Percentiles rank a stretch among this genome's conserved stretches.
Conservation (phyloP, 2,888 invertebrate species). For the Pseudococcus jackbeardsleyi region DNA sequence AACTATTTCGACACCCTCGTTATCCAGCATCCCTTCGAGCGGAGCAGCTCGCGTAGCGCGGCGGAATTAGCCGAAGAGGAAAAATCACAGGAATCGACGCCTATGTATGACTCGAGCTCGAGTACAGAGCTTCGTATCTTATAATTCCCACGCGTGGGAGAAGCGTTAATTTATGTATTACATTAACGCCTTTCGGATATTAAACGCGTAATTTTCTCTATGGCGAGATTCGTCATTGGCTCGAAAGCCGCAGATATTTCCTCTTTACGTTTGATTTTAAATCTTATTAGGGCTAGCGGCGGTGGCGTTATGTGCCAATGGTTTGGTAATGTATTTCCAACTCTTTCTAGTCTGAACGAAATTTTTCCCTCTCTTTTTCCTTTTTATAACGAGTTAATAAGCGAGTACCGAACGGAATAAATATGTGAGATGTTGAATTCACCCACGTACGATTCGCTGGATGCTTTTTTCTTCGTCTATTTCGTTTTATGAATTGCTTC, state of each 20-base stretch:
- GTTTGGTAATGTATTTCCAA: not conserved
- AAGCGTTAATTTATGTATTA: slow-evolving; percentile 46
- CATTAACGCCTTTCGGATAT: slow-evolving; percentile 46
- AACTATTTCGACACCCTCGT: slow-evolving; percentile 6
- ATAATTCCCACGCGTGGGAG: slow-evolving; percentile 42
- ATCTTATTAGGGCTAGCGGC: not conserved
- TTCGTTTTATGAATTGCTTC: not conserved
- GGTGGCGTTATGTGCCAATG: slow-evolving; percentile 23
- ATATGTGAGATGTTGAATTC: not conserved
- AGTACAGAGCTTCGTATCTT: not conserved
- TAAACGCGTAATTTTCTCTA: slow-evolving; percentile 24
- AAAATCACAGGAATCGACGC: not conserved
- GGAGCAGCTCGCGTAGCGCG: not conserved
- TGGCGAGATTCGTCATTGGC: not conserved
- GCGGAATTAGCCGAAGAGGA: not conserved
- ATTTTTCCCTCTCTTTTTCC: not conserved
- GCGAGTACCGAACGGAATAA: not conserved
- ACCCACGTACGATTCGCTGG: slow-evolving; percentile 12
- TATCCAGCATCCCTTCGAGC: not conserved
- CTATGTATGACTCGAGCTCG: not conserved
- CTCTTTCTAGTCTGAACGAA: not conserved
- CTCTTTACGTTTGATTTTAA: not conserved
- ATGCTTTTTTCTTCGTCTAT: too few species aligned
- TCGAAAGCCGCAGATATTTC: not conserved
- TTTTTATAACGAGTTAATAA: slow-evolving; percentile 31